Conservation (phyloP, 2,113 vertebrate genomes). For the Engystomops pustulosus region DNA sequence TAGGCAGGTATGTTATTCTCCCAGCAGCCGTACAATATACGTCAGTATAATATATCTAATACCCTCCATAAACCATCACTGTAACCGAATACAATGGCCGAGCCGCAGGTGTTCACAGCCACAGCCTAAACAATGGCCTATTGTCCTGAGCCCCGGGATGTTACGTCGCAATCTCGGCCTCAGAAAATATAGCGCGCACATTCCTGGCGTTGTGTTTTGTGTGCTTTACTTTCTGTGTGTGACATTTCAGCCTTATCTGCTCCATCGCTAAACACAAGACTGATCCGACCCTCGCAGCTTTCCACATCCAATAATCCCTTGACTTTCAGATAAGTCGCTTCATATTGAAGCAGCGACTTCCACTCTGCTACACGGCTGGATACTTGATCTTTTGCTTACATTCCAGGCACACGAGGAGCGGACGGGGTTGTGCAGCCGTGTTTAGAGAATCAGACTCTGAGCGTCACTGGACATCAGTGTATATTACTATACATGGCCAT, state of each 20-base stretch:
- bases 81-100: not conserved
- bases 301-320: slow-evolving; percentile 43
- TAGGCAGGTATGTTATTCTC: not conserved
- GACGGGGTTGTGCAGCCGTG: slow-evolving; percentile 7
- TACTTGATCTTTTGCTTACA: slow-evolving; percentile 55
- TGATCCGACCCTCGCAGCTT: not conserved
- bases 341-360: slow-evolving; percentile 39
- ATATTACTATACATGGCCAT: not conserved
- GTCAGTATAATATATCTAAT: not conserved
- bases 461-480: not conserved
- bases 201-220: slow-evolving; percentile 44
- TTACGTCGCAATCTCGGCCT: not conserved
- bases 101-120: slow-evolving; percentile 34
- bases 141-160: slow-evolving; percentile 40
- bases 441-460: slow-evolving; percentile 27
- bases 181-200: slow-evolving; percentile 29
- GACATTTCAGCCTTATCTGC: slow-evolving; percentile 37
- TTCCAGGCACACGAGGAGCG: slow-evolving; percentile 22
- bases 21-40: not conserved
- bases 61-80: not conserved
- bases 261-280: slow-evolving; percentile 25
- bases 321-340: slow-evolving; percentile 44
- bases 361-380: not conserved
- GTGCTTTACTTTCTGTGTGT: slow-evolving; percentile 42
- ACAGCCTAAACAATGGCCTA: slow-evolving; percentile 47